Evolutionary conservation across 2,113 vertebrate genomes (phyloP), one percentile per base, ranked within the genome.

Genomic region (Oenanthe melanoleuca): DNA sequence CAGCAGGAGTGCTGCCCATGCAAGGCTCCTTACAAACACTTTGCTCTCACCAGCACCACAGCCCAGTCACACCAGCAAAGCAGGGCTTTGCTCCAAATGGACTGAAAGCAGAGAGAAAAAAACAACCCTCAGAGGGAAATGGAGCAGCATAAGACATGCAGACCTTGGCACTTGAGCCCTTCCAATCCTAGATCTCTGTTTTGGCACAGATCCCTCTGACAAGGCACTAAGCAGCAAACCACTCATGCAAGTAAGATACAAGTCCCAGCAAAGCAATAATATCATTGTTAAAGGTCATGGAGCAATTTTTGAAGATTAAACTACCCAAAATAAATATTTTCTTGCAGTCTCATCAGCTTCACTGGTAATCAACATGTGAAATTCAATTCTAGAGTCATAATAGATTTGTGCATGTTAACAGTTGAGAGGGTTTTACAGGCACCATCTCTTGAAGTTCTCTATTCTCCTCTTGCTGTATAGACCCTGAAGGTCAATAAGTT

Each of bases 241-340:
- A 14, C 5, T 50, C 0, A 0, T 3, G 21, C 28, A 67, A 82
- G 31, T 34, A 33, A 69, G 45, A 47, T 0, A 0, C 29, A n/a
- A 56, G 23, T 28, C 45, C 49, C 33, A 19, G 37, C 45, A 85
- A 69, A 83, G 24, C 25, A 56, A 61, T 34, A 40, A 42, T 1
- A 2, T 20, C 20, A 47, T n/a, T 2, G 0, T 11, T 38, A 75
- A 71, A 72, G n/a, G 59, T 6, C 53, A 45, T 3, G 0, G 19
- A 80, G 55, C 14, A 40, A 72, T 55, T 71, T 49, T 24, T 89
- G 37, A 67, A 75, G 33, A 59, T 29, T 3, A 49, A 80, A 77
- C 31, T 59, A 40, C n/a, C 28, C 20, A 38, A 92, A 87, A 72
- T 28, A 34, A 56, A 24, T 25, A 10, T 78, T 78, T 64, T 60